Evolutionary conservation across 2,797 vertebrate genomes (phyloP).

Genomic region (Crax fasciolata): DNA sequence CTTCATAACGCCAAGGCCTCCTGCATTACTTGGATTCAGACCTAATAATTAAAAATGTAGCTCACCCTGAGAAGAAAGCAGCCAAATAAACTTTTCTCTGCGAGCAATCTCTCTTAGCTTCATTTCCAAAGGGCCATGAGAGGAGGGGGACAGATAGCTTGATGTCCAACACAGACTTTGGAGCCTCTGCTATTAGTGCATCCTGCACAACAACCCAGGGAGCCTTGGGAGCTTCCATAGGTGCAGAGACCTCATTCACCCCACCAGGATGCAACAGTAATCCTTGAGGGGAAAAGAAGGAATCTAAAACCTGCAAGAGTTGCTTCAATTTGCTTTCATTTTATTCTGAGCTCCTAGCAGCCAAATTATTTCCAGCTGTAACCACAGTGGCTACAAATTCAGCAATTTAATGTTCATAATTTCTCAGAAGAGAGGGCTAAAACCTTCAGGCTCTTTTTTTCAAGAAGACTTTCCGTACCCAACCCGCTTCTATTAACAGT

Average conservation of each 20-base stretch:
- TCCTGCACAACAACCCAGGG: not conserved
- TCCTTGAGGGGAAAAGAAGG: not conserved
- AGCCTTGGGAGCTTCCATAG: not conserved
- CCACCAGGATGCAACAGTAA: not conserved
- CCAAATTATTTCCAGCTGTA: not conserved
- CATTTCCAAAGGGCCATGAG: not conserved
- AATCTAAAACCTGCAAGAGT: conserved; percentile 13
- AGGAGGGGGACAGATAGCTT: not conserved
- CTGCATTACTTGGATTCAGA: conserved; percentile 32
- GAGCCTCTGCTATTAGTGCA: not conserved
- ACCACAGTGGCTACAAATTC: not conserved
- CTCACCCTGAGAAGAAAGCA: conserved; percentile 2
- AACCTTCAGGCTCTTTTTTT: not conserved
- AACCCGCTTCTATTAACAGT: not conserved
- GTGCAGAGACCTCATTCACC: not conserved
- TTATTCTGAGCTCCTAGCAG: conserved; percentile 22
- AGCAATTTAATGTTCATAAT: not conserved
- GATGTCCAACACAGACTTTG: not conserved
- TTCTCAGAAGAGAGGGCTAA: conserved; percentile 18
- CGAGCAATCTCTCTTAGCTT: not conserved
- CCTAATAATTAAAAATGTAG: not conserved
- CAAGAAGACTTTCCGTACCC: not conserved
- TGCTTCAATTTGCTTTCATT: not conserved
- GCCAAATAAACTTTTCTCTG: conserved; percentile 3
- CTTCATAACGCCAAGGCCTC: conserved; percentile 22